These are phyloP conservation scores for Mastigias papua DNA, from an alignment of 30 jellyfish, hydroid and myxozoan species.

Conservation along the genomic window DNA sequence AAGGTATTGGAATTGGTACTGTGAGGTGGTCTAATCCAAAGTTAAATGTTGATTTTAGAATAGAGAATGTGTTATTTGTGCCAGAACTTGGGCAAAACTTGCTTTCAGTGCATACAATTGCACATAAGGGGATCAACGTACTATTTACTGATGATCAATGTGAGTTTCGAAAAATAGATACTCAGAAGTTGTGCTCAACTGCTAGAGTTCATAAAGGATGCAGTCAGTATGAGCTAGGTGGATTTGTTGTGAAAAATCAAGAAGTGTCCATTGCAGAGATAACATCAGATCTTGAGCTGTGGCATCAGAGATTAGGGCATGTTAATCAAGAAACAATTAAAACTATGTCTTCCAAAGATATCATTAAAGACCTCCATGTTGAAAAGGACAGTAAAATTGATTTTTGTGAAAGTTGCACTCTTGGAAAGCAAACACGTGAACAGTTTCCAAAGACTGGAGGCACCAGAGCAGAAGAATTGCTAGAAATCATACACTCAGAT, in stretches of 20 bases:
- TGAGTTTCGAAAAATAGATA: neutral
- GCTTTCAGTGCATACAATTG: neutral
- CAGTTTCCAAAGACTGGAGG: no score
- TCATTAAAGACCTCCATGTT: neutral
- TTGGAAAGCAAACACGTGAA: no score
- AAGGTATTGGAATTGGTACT: neutral
- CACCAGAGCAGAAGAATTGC: conserved; percentile 10
- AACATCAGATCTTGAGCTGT: neutral
- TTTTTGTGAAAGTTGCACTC: neutral
- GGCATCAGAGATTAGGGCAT: neutral
- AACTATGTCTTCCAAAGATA: neutral
- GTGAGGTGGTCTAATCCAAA: neutral
- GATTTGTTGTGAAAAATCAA: neutral
- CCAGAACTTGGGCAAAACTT: neutral
- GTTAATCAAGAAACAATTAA: neutral
- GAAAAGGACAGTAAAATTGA: neutral
- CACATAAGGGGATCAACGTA: neutral
- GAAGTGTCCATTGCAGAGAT: neutral
- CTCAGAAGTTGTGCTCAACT: neutral
- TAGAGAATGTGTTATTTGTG: neutral
- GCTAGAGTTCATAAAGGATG: neutral
- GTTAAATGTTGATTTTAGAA: neutral
- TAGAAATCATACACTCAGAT: conserved; percentile 11
- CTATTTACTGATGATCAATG: neutral
- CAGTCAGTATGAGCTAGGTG: neutral